phyloP scores from a whole-genome alignment of 1,140 invertebrate genomes.

The Heliothis virescens region DNA sequence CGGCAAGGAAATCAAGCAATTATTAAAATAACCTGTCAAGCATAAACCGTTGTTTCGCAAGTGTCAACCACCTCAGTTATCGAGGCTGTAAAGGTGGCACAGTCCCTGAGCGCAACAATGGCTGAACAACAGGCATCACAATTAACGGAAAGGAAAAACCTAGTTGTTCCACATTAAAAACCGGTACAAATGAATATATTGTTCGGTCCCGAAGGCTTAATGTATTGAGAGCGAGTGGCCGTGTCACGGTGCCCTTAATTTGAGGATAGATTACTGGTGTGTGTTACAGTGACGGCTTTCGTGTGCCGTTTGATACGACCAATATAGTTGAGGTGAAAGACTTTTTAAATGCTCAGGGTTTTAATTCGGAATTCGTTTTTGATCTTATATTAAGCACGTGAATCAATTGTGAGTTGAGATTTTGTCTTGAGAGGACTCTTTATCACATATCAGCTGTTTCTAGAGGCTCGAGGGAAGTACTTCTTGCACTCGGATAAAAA shows the following conservation, averaged over 20 bases:
- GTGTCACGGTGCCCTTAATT: slow-evolving; percentile 31
- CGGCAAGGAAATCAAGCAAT: slow-evolving; percentile 3
- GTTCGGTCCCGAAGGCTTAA: slow-evolving; percentile 29
- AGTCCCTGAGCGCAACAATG: slow-evolving; percentile 52
- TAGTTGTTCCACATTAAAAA: slow-evolving; percentile 51
- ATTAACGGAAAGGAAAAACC: slow-evolving; percentile 70
- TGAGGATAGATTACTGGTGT: slow-evolving; percentile 26
- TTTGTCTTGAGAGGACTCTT: no score
- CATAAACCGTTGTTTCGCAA: slow-evolving; percentile 7
- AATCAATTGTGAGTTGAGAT: no score
- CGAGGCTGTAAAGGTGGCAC: not conserved
- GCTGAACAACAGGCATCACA: slow-evolving; percentile 52
- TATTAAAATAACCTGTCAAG: not conserved
- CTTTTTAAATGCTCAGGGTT: no score
- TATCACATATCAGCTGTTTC: no score
- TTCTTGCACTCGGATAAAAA: no score
- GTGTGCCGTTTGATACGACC: not conserved
- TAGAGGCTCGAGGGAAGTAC: no score
- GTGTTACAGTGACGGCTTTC: not conserved
- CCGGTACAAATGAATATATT: slow-evolving; percentile 39
- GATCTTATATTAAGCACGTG: no score
- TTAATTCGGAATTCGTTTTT: no score
- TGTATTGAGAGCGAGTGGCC: slow-evolving; percentile 20
- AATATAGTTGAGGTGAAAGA: no score
- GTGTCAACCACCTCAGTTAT: slow-evolving; percentile 35